phyloP scores from a whole-genome alignment of 2,888 invertebrate species.

The Drosophila pseudotalamancana region DNA sequence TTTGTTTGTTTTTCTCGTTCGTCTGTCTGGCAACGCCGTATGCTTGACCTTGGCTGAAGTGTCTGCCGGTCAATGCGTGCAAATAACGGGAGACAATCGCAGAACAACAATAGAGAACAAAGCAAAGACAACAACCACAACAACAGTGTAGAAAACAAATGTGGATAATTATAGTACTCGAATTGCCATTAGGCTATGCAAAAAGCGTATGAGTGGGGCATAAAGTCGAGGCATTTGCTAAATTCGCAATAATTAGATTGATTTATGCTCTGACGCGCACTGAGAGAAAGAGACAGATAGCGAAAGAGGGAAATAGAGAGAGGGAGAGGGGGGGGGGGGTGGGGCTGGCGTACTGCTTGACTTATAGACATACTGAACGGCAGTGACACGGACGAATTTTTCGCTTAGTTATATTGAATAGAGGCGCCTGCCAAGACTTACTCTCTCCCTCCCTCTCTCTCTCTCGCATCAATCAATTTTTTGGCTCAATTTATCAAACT shows the following conservation, averaged over 20 bases:
- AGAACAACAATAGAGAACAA: conserved; percentile 23
- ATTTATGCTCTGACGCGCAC: conserved; percentile 67
- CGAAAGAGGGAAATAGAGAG: not conserved
- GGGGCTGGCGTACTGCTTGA: conserved; percentile 41
- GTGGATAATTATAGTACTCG: conserved; percentile 68
- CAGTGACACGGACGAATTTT: conserved; percentile 50
- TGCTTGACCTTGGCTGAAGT: conserved; percentile 38
- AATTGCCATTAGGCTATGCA: conserved; percentile 56
- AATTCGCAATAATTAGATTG: conserved; percentile 78
- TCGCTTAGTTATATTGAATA: conserved; percentile 46
- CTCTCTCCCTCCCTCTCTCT: not conserved
- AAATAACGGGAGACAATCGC: conserved; percentile 51
- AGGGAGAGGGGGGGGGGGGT: not conserved
- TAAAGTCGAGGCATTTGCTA: conserved; percentile 52
- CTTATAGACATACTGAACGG: conserved; percentile 56
- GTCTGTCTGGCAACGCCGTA: conserved; percentile 6
- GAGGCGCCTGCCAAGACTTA: conserved; percentile 28
- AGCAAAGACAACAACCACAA: not conserved
- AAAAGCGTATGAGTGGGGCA: not conserved
- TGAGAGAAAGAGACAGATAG: conserved; percentile 3
- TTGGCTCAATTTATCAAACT: conserved; percentile 76
- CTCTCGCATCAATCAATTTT: conserved; percentile 74
- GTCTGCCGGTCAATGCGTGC: conserved; percentile 37
- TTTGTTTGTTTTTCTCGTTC: not conserved
- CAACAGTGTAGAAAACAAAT: conserved; percentile 48